Evolutionary conservation across 2,888 invertebrate species (phyloP), one percentile per base, ranked within the genome.

Genomic region (Mechanitis messenoides): DNA sequence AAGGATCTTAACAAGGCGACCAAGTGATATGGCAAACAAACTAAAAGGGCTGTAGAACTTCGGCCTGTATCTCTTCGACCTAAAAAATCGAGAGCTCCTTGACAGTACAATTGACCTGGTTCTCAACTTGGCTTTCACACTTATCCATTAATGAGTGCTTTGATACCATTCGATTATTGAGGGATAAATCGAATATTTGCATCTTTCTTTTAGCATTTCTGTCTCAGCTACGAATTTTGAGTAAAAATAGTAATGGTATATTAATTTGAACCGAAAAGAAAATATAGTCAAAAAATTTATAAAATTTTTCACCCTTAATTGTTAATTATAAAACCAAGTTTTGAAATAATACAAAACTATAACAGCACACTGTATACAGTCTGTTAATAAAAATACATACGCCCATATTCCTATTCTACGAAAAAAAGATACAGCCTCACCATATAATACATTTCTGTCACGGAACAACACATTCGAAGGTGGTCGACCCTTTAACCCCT

Each of bases 61-160:
- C 61, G 60, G 62, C 60, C 61, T 57, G 67, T 68, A 67, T 67
- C 65, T 58, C 60, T 65, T 64, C 64, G 68, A 67, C 62, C 67
- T 64, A 62, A 65, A 68, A 68, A 65, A 67, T 67, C 60, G 65
- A 67, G 67, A 46, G 55, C 61, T 56, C 35, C 64, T 67, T 63
- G 60, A 62, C 62, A 60, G 59, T 53, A 63, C 65, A 58, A 65
- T 68, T 68, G 68, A 68, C 68, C 68, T 60, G 67, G 57, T 68
- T 68, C 60, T 54, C 60, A 60, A 47, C 60, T 65, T 59, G 56
- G 60, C 58, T 61, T 65, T 62, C 60, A 62, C 62, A 61, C 64
- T 64, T 55, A 59, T 53, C 62, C 61, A 65, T 58, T 68, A 68
- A 68, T 65, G 65, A 67, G 62, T 60, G 38, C 33, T 28, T 42